phyloP scores from a whole-genome alignment of 2,888 invertebrate species.

The Lasioglossum leucozonium region DNA sequence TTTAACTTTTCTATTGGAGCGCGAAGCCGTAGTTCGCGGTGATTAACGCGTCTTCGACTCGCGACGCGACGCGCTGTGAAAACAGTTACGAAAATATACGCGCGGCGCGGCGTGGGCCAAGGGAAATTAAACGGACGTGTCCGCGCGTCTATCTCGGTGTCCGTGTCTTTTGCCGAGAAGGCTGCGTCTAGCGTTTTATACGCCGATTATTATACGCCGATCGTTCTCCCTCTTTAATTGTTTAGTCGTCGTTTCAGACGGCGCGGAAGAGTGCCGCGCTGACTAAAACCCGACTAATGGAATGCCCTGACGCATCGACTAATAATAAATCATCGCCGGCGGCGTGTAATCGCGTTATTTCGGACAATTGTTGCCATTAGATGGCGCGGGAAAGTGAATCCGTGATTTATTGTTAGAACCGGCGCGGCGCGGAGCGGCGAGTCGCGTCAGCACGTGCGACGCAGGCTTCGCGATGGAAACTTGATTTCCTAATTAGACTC shows the following conservation, averaged over 20 bases:
- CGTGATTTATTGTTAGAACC: slow-evolving; percentile 51
- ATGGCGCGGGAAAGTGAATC: slow-evolving; percentile 39
- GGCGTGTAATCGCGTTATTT: slow-evolving; percentile 52
- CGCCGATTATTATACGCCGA: slow-evolving; percentile 45
- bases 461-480: slow-evolving; percentile 26
- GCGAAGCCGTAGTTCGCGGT: slow-evolving; percentile 16
- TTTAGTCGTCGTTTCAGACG: slow-evolving; percentile 32
- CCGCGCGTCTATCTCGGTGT: not conserved
- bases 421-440: not conserved
- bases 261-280: slow-evolving; percentile 15
- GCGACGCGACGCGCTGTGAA: slow-evolving; percentile 29
- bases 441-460: slow-evolving; percentile 28
- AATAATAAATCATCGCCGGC: slow-evolving; percentile 60
- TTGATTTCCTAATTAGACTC: slow-evolving; percentile 32
- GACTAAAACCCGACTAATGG: slow-evolving; percentile 50
- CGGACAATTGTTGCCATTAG: slow-evolving; percentile 52
- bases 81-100: slow-evolving; percentile 60
- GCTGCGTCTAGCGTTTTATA: slow-evolving; percentile 27
- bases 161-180: slow-evolving; percentile 32
- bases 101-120: slow-evolving; percentile 32
- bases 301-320: slow-evolving; percentile 59
- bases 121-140: slow-evolving; percentile 50
- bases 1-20: slow-evolving; percentile 19
- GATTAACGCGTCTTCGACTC: slow-evolving; percentile 23
- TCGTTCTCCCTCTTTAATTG: slow-evolving; percentile 40